These are phyloP conservation scores for Trinorchestia longiramus DNA, from an alignment of 1,140 invertebrate genomes.

Conservation along the genomic window DNA sequence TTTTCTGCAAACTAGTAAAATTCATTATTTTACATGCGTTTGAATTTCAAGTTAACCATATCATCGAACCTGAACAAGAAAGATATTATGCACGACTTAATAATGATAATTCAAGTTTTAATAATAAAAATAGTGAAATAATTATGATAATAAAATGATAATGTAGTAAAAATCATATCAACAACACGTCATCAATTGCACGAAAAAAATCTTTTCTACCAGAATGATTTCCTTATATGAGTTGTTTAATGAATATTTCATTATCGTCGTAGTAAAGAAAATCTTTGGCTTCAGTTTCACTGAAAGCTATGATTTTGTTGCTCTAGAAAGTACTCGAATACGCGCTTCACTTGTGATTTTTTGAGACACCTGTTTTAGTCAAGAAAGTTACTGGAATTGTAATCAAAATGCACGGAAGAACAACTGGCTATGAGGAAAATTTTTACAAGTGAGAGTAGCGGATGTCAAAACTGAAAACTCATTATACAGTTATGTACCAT, in stretches of 20 bases:
- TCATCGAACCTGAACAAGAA: too few relatives aligned
- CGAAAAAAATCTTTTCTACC: background rate
- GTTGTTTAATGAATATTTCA: too few relatives aligned
- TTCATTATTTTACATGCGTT: too few relatives aligned
- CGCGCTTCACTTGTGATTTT: background rate
- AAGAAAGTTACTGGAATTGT: background rate
- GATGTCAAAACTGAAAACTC: background rate
- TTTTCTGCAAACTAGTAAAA: too few relatives aligned
- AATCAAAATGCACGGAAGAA: background rate
- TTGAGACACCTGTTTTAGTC: background rate
- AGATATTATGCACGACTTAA: too few relatives aligned
- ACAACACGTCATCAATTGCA: too few relatives aligned
- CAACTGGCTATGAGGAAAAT: background rate
- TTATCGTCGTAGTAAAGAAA: background rate
- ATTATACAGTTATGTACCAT: too few relatives aligned
- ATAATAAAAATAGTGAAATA: too few relatives aligned
- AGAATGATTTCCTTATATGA: background rate
- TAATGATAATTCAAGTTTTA: too few relatives aligned
- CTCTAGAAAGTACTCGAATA: background rate
- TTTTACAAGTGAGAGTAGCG: background rate
- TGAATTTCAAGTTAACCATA: too few relatives aligned
- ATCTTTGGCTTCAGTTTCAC: background rate
- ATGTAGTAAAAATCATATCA: too few relatives aligned
- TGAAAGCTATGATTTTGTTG: background rate
- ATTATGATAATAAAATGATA: too few relatives aligned